Evolutionary conservation across 2,888 invertebrate genomes (phyloP), one percentile per base, ranked within the genome.

Genomic region (Heliconius aoede): DNA sequence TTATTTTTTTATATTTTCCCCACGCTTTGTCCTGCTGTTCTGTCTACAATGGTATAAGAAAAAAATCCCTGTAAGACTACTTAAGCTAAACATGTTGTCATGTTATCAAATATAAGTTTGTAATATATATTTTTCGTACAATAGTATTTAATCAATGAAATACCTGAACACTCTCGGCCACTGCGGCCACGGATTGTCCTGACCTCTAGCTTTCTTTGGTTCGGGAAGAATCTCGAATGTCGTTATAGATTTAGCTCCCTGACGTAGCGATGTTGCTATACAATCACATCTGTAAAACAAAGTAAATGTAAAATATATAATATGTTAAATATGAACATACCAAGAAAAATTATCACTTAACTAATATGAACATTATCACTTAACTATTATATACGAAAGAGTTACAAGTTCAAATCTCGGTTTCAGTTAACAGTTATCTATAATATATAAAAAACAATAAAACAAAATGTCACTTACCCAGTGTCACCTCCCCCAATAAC

Each of bases 141-240:
- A 21, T 46, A 46, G 46, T 2, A 46, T 46, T 21, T 46, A 21
- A 21, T 21, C 8, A 46, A 40, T 58, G 9, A 55, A 11, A 71
- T 82, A 95, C 95, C 97, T 97, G 95, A 99, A 99, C 32, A 99
- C 97, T 86, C 98, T 95, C 0, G 99, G 99, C 97, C 98, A 99
- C 87, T 99, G 98, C 4, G 99, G 99, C 99, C 99, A 99, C 0
- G 99, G 99, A 92, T 99, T 99, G 89, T 98, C 98, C 24, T 95
- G 94, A 21, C 97, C 97, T 55, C 99, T 95, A 36, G 94, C 95
- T 4, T 95, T 94, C 74, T 98, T 97, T 24, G 99, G 99, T 85
- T 98, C 97, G 0, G 99, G 99, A 72, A 99, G 95, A 86, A 99
- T 99, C 95, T 99, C 99, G 92, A 99, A 99, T 1, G 99, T 97